Conservation (phyloP, 2,113 vertebrate genomes). For the Himantopus leucocephalus region DNA sequence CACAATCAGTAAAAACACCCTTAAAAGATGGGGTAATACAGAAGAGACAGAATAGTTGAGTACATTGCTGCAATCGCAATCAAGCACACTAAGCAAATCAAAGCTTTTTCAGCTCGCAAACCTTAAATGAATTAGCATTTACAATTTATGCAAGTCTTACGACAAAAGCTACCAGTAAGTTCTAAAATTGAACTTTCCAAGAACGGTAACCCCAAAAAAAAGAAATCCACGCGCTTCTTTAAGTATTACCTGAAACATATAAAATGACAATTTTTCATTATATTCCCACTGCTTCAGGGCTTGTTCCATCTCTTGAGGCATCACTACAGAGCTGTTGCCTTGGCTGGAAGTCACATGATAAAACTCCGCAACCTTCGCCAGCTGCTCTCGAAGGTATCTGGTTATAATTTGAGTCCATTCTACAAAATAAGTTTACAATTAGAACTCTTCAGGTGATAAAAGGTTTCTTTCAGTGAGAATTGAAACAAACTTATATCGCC, state of each 20-base stretch:
- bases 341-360: conserved; percentile 65
- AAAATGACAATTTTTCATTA: conserved; percentile 78
- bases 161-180: neutral
- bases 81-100: neutral
- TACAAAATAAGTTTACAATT: conserved; percentile 8
- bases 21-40: neutral
- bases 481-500: neutral
- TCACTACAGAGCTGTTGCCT: conserved; percentile 27
- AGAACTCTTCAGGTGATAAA: neutral
- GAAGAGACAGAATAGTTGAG: neutral
- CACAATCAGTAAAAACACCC: neutral
- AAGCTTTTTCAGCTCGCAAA: neutral
- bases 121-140: neutral
- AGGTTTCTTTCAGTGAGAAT: neutral
- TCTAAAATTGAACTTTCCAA: neutral
- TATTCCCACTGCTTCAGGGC: conserved; percentile 81
- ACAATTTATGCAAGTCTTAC: neutral
- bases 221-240: neutral
- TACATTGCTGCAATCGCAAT: neutral
- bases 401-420: conserved; percentile 83
- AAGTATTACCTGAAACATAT: conserved; percentile 79
- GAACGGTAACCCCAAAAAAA: neutral
- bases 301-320: conserved; percentile 75
- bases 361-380: conserved; percentile 78
- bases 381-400: conserved; percentile 77